phyloP scores from a whole-genome alignment of 2,797 vertebrate species.

The Adelosebastes latens region DNA sequence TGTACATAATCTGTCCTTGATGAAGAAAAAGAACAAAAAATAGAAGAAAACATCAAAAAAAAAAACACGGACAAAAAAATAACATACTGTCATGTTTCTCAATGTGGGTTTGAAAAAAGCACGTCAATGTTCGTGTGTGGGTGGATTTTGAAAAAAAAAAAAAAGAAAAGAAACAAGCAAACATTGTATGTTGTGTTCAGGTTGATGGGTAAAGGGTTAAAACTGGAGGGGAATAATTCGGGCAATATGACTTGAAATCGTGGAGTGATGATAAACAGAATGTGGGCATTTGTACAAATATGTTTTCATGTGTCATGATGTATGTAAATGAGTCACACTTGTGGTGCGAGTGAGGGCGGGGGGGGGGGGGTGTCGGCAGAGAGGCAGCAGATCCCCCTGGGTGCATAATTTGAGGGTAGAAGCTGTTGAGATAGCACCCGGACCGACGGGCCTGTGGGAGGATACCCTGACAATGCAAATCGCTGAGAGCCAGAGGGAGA shows the following conservation, averaged over 20 bases:
- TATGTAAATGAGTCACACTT: conserved; percentile 36
- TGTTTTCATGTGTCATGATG: conserved; percentile 35
- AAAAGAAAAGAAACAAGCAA: conserved; percentile 32
- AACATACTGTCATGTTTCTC: conserved; percentile 78
- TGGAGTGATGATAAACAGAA: conserved; percentile 29
- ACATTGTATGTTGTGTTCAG: conserved; percentile 67
- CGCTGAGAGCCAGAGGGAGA: conserved; percentile 58
- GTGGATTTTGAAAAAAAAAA: conserved; percentile 80
- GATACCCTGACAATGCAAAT: conserved; percentile 59
- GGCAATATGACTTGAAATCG: conserved; percentile 11
- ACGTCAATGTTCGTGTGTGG: conserved; percentile 82
- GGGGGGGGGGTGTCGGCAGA: conserved; percentile 16
- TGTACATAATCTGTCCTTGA: conserved; percentile 83
- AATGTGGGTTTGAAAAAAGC: conserved; percentile 81
- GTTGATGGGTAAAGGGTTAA: conserved; percentile 19
- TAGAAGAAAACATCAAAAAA: conserved; percentile 50
- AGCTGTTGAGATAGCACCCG: conserved; percentile 36
- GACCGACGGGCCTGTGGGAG: conserved; percentile 44
- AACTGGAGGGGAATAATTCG: not conserved
- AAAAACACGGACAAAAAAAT: conserved; percentile 54
- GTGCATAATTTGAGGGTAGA: conserved; percentile 40
- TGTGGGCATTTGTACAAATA: conserved; percentile 52
- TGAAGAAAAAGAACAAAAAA: conserved; percentile 65
- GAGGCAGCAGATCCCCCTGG: conserved; percentile 26
- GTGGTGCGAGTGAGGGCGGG: conserved; percentile 9